Base-by-base conservation (phyloP, 1,140 invertebrate species). In the Zaprionus africanus region DNA sequence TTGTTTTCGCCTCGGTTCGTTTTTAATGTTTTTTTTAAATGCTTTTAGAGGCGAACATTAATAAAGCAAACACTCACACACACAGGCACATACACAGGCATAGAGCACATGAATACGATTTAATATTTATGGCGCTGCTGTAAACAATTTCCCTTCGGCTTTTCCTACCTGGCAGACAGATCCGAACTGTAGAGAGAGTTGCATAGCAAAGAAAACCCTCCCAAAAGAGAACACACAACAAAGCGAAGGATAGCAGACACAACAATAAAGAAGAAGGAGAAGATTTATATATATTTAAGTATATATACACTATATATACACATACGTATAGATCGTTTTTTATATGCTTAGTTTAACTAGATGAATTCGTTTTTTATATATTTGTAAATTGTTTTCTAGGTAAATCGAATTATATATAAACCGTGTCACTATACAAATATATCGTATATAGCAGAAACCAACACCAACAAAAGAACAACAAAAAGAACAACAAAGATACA, bases 301-400 rank as follows among this genome's bases (percentile, higher is more conserved):
- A 66, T 31, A 53, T 59, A 61, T 43, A 67, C 17, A 38, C 61
- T 53, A 43, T 56, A 60, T 28, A 78, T 64, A 56, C 38, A 64
- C n/a, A 53, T 51, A 76, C 54, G 65, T 74, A 69, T 63, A 78
- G 68, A 77, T 79, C 78, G 70, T 90, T 90, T 90, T 90, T 85
- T 73, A 85, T 82, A 85, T 59, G 74, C 81, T 90, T 74, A 83
- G 79, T 84, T 92, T 85, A 77, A 91, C 78, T 87, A 92, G 86
- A 90, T 80, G 74, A 92, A 92, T 90, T 90, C 81, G 81, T 87
- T 90, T 78, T 88, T 90, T 90, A 90, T 90, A 88, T 84, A 92
- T 92, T 87, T 91, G 82, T 92, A 92, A 92, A 92, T 87, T 90
- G 85, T 90, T 90, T 90, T 82, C 61, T 91, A 91, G 90, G 76